Base-by-base conservation (phyloP, 2,888 invertebrate species). In the Agonopterix alstromeriana region DNA sequence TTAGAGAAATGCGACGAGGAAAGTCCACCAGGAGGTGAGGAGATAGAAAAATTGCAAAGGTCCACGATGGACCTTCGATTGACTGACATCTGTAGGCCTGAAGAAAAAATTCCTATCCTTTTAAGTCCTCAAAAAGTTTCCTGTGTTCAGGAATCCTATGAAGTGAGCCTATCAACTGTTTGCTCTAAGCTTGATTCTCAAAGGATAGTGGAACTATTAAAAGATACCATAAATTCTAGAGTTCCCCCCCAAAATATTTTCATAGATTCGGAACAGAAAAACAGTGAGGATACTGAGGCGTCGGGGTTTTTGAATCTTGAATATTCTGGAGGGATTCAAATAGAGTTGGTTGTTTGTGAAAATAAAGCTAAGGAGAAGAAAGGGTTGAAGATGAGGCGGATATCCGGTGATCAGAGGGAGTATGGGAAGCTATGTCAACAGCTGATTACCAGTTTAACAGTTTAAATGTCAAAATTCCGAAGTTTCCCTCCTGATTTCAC, bases 341-440 rank as follows among this genome's bases (percentile, higher is more conserved):
- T 97, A 36, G 96, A 96, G 67, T 78, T 97, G 65, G 92, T 94
- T 60, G 92, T 97, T 8, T 94, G 93, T 65, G 93, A 95, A 63
- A 93, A 94, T 55, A 91, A 93, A 64, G 84, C 90, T 41, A 90
- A 93, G 67, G 93, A 94, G 66, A 92, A 92, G 46, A 95, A 95
- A 61, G 95, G 95, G 7, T 90, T 97, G 62, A 96, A 96, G 63
- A 92, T 97, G 92, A 86, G 96, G 48, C 87, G 96, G 67, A 95
- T 97, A 63, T 96, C 96, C 0, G 97, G 97, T 4, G 97, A 97
- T 78, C 95, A 95, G 77, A 89, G 94, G 60, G 95, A 96, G 70
- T 97, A 96, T 70, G 95, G 95, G 54, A 95, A 95, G 76, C 90
- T 97, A 41, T 97, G 97, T 77, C 94, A 96, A 72, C 95, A 96